phyloP scores from a whole-genome alignment of 2,888 invertebrate species.

The Andrena haemorrhoa region DNA sequence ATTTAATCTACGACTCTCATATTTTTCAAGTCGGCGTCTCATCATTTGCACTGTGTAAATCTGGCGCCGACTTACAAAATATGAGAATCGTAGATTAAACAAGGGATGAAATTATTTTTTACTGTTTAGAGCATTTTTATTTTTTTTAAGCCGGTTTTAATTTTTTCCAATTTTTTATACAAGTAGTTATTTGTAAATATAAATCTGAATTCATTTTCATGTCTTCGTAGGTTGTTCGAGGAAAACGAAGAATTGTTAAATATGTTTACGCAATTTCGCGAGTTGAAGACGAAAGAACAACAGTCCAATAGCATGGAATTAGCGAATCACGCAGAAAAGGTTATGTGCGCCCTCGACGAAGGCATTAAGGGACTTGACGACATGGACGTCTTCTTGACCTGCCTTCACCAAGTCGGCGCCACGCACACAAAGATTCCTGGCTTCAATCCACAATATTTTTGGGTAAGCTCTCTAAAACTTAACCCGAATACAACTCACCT shows the following conservation, averaged over 20 bases:
- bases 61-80: too few relatives aligned
- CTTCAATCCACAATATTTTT: constrained; percentile 94
- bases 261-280: constrained; percentile 93
- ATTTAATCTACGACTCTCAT: too few relatives aligned
- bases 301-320: constrained; percentile 93
- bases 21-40: too few relatives aligned
- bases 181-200: not conserved
- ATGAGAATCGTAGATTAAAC: too few relatives aligned
- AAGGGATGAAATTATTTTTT: too few relatives aligned
- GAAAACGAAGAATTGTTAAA: constrained; percentile 92
- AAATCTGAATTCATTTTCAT: constrained; percentile 8
- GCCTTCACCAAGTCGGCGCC: constrained; percentile 93
- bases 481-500: too few relatives aligned
- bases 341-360: constrained; percentile 95
- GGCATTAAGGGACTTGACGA: constrained; percentile 95
- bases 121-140: too few relatives aligned
- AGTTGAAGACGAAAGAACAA: constrained; percentile 92
- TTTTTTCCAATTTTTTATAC: too few relatives aligned
- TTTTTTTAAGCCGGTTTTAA: too few relatives aligned
- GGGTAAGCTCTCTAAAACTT: constrained; percentile 87
- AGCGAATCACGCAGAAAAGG: constrained; percentile 94
- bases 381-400: constrained; percentile 93
- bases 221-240: constrained; percentile 91
- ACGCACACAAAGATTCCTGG: constrained; percentile 94
- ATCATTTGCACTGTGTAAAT: too few relatives aligned